Evolutionary conservation across 2,797 vertebrate genomes (phyloP).

Genomic region (Loriculus beryllinus): DNA sequence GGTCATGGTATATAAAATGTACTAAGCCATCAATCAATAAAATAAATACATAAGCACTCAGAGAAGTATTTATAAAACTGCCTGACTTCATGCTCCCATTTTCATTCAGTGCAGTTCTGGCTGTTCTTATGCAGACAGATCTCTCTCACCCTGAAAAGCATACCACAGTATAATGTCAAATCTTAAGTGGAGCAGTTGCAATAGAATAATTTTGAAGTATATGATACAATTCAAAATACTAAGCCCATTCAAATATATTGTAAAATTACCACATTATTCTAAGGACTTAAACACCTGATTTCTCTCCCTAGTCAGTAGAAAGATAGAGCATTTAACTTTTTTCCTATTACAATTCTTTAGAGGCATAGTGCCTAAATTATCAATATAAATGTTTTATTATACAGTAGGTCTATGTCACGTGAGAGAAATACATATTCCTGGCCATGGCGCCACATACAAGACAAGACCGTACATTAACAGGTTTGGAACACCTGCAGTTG

Average conservation of each 20-base stretch:
- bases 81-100: background rate
- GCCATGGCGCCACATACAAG: background rate
- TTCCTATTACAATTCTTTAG: background rate
- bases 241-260: background rate
- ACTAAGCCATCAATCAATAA: background rate
- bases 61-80: background rate
- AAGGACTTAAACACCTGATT: background rate
- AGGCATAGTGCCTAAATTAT: background rate
- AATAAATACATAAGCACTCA: background rate
- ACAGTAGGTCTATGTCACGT: background rate
- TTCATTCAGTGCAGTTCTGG: background rate
- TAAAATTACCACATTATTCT: background rate
- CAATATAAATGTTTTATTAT: background rate
- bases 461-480: accelerated
- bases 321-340: background rate
- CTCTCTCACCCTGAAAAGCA: background rate
- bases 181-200: background rate
- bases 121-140: background rate
- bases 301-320: background rate
- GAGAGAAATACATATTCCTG: background rate
- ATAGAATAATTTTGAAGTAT: background rate
- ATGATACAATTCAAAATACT: background rate
- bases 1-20: background rate
- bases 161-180: background rate
- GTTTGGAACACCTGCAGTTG: background rate